These are phyloP conservation scores for Dasyurus viverrinus DNA, from an alignment of 2,113 vertebrate genomes.

Conservation along the genomic window DNA sequence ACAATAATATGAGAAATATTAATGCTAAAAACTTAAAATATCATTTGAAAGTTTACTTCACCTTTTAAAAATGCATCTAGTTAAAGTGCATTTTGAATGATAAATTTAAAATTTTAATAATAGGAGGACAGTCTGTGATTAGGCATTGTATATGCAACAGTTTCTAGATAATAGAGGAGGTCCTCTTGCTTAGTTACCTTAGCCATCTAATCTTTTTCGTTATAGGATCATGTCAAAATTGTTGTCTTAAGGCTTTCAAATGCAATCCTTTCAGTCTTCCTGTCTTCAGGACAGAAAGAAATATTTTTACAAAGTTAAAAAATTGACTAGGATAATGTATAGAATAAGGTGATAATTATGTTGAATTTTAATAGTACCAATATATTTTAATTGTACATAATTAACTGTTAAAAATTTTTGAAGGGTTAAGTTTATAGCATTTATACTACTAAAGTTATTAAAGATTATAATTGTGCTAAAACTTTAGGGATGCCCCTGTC, in stretches of 20 bases:
- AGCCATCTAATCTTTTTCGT: not conserved
- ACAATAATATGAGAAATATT: constrained; percentile 34
- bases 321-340: not conserved
- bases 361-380: not conserved
- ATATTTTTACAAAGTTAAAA: not conserved
- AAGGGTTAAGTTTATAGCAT: not conserved
- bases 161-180: not conserved
- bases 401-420: not conserved
- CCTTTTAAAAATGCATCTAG: constrained; percentile 38
- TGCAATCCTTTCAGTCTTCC: not conserved
- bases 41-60: not conserved
- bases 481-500: not conserved
- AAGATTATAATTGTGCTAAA: not conserved
- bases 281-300: not conserved
- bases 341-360: not conserved
- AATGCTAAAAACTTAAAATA: constrained; percentile 20
- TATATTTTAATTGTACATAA: not conserved
- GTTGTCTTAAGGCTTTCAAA: not conserved
- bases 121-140: not conserved
- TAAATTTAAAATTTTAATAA: not conserved
- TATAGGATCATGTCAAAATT: not conserved
- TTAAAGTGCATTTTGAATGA: not conserved
- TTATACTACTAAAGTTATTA: not conserved
- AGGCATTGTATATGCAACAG: not conserved
- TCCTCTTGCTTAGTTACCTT: not conserved